Base-by-base conservation (phyloP, 2,113 vertebrate species). In the Hyaena hyaena region DNA sequence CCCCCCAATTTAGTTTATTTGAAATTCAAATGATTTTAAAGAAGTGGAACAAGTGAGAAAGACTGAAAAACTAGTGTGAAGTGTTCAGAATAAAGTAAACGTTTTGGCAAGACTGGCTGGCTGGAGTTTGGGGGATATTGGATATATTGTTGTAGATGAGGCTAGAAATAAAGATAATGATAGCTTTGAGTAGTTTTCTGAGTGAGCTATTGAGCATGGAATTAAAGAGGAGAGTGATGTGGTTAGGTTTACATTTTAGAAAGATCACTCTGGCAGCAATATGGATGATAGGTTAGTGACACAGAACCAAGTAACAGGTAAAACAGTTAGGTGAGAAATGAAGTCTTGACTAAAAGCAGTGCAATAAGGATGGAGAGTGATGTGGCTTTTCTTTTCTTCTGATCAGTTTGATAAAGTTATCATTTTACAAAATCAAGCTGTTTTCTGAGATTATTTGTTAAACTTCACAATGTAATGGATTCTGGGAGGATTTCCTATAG, bases 1-100 rank as follows among this genome's bases (percentile, higher is more conserved):
- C 19, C 61, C 10, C 9, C 45, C 71, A 94, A 73, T 33, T 50
- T 77, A 53, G 39, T 53, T 76, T 39, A 61, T 61, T 73, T 88
- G 17, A 50, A 89, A 82, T 94, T 94, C 26, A 88, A 82, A 82
- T 71, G 88, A 88, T 55, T 68, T 55, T 87, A 80, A 80, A 53
- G 71, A 86, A 68, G n/a, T 14, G 53, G 16, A 81, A 35, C 10
- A 11, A 16, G 12, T 63, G 19, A 31, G 53, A 88, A 82, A 82
- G 12, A 63, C 63, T 50, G 31, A 39, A 31, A 63, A 73, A 43
- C 12, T 53, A 76, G 43, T 76, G 65, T 33, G 33, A 76, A 77
- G 48, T 93, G n/a, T 53, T 85, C 76, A 31, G 31, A 63, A 19
- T 65, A 33, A 66, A 85, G 45, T 86, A 33, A 53, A 66, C n/a